A percentile compares a stretch with the other conserved stretches of the same genome.
phyloP scores from a whole-genome alignment of 2,113 vertebrate species.

The Thermophis baileyi region DNA sequence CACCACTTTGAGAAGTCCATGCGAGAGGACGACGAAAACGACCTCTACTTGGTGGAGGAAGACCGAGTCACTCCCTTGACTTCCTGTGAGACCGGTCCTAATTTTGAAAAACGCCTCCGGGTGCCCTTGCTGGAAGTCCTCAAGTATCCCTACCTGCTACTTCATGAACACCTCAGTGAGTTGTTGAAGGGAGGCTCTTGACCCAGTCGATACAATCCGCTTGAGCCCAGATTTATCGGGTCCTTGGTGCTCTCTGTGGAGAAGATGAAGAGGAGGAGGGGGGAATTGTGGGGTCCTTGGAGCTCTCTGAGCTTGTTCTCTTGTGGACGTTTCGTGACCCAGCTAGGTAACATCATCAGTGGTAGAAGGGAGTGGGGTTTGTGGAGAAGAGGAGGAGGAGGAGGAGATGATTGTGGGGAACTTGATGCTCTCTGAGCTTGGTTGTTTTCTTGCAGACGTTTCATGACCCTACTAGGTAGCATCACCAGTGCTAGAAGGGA shows the following conservation, averaged over 20 bases:
- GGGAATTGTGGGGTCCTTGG: too few relatives aligned
- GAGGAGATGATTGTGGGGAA: too few relatives aligned
- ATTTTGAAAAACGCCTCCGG: constrained; percentile 75
- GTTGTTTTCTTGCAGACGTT: neutral
- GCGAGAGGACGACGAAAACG: constrained; percentile 63
- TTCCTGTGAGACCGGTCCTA: constrained; percentile 63
- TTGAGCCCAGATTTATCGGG: too few relatives aligned
- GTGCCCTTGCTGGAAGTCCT: constrained; percentile 80
- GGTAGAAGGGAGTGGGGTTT: too few relatives aligned
- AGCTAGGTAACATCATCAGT: too few relatives aligned
- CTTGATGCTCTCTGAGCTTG: neutral
- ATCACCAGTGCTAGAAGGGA: neutral
- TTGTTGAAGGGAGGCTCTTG: constrained; percentile 29
- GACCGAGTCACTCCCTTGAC: constrained; percentile 62
- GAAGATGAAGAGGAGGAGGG: too few relatives aligned
- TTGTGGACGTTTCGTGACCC: too few relatives aligned
- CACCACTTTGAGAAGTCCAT: constrained; percentile 69
- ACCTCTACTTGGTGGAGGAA: constrained; percentile 73
- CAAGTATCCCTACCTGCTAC: constrained; percentile 80
- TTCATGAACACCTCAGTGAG: constrained; percentile 76
- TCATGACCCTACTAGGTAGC: neutral
- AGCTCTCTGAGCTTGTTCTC: too few relatives aligned
- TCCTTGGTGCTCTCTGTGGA: neutral
- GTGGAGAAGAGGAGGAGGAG: too few relatives aligned
- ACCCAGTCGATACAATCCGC: neutral